phyloP scores from a whole-genome alignment of 2,797 vertebrate species.

The Rhabdomys pumilio region DNA sequence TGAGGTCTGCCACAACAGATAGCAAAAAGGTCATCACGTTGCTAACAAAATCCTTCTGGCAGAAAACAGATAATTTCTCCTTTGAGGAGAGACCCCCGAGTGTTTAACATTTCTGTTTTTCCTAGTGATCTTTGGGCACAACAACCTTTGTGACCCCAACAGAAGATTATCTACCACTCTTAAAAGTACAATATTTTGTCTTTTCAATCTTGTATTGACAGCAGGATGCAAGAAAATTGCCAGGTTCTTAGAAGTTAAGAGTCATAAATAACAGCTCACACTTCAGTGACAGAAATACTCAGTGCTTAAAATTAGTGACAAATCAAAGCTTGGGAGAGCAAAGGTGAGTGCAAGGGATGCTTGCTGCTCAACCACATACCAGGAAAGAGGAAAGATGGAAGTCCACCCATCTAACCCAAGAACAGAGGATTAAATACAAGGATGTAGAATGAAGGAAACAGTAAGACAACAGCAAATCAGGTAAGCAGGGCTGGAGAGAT shows the following conservation, averaged over 20 bases:
- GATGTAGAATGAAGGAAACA: not conserved
- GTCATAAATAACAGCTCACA: not conserved
- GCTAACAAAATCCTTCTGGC: not conserved
- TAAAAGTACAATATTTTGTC: not conserved
- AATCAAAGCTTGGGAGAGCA: not conserved
- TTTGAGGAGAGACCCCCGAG: not conserved
- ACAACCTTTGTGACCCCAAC: not conserved
- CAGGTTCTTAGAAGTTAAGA: not conserved
- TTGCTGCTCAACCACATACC: not conserved
- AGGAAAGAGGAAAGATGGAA: not conserved
- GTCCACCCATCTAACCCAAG: not conserved
- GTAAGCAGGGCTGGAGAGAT: not conserved
- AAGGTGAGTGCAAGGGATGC: not conserved
- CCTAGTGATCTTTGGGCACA: not conserved
- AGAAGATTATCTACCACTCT: not conserved
- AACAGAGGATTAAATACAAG: not conserved
- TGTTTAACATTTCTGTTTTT: not conserved
- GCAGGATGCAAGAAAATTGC: not conserved
- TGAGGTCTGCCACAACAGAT: not conserved
- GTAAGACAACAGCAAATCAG: not conserved
- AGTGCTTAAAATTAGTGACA: not conserved
- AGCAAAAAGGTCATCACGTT: not conserved
- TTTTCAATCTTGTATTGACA: slow-evolving; percentile 1
- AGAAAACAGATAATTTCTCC: not conserved
- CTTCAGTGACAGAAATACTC: not conserved